Base-by-base conservation (phyloP, 1,140 invertebrate species). In the Heterodera carotae region DNA sequence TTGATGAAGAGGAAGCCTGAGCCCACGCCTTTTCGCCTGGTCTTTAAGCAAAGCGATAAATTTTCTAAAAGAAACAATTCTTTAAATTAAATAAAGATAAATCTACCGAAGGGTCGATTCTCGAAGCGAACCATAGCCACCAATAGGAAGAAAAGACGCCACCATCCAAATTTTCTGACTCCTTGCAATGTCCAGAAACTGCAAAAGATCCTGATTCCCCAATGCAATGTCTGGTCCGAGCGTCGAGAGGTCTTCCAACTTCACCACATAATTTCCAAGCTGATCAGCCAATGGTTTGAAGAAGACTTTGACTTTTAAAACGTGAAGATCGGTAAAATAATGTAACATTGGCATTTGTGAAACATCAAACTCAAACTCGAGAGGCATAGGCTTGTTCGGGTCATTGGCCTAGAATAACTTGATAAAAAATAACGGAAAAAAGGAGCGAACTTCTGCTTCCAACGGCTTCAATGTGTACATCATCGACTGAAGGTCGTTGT, bases 181-280 rank as follows among this genome's bases (percentile, higher is more conserved):
- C 18, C 70, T 77, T 25, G 76, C 76, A 71, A 77, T 77, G 53
- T 77, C 76, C 39, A 77, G 36, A 71, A 77, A 71, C 31, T 77
- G 76, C 18, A 69, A 29, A 22, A 77, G 68, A 22, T 60, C 56
- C 0, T 31, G 25, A 72, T 56, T 56, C 8, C 15, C 36, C 12
- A 62, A 10, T 5, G 29, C 27, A 31, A 75, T 33, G n/a, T 76
- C 36, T 22, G 12, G 27, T 2, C 36, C n/a, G n/a, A 69, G 53
- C 18, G n/a, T 39, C n/a, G 56, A 48, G 1, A 76, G 29, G 8
- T 77, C 39, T 25, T 60, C 76, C 48, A 77, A 62, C 5, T n/a
- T 29, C n/a, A 77, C 15, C 25, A 39, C 18, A 22, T 34, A 73
- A 8, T 36, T 27, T 22, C 64, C 43, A 7, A 15, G 29, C 6